phyloP scores from a whole-genome alignment of 37 sponge, comb jelly and placozoan genomes.

The Diacarnus erythraeanus region DNA sequence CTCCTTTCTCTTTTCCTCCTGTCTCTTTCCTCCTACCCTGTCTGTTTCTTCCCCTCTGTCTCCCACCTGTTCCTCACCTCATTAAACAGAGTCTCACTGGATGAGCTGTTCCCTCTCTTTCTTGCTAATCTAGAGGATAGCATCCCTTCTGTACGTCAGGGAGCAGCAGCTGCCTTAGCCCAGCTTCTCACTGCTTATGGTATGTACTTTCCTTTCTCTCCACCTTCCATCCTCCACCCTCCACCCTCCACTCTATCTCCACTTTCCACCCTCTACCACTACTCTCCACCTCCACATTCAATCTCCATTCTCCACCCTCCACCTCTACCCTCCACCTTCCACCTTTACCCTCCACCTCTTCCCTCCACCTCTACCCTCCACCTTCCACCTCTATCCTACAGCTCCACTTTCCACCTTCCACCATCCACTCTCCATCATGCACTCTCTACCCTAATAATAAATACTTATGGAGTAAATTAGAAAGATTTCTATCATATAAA shows the following conservation, averaged over 20 bases:
- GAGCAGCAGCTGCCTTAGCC: slow-evolving; percentile 85
- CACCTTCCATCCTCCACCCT: no score
- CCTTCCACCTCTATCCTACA: background rate
- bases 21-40: background rate
- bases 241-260: no score
- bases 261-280: no score
- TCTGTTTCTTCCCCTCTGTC: background rate
- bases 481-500: no score
- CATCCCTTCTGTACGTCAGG: slow-evolving; percentile 93
- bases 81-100: slow-evolving; percentile 38
- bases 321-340: background rate
- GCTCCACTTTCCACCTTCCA: background rate
- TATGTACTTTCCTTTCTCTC: slow-evolving; percentile 8
- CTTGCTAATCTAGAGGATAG: slow-evolving; percentile 85
- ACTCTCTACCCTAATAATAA: no score
- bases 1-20: background rate
- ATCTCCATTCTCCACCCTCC: background rate
- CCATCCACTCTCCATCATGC: no score
- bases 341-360: background rate
- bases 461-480: no score
- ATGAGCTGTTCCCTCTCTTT: slow-evolving; percentile 74
- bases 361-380: background rate
- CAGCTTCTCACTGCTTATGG: slow-evolving; percentile 74
- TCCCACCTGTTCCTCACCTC: no score
- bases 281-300: no score